Evolutionary conservation across 2,888 invertebrate genomes (phyloP).

Genomic region (Didymodactylos carnosus): DNA sequence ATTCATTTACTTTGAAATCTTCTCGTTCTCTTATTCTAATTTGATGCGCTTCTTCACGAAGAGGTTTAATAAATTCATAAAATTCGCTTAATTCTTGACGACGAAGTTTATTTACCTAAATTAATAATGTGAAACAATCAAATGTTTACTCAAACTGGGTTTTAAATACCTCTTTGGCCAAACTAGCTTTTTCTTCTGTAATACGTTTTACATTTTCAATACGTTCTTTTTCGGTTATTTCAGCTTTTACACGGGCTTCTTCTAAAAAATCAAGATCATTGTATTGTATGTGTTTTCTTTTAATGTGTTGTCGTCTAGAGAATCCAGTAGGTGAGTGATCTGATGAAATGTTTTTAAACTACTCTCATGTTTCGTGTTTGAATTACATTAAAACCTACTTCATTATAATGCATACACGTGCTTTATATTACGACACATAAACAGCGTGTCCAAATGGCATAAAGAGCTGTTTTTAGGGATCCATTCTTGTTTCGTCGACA

Average conservation of each 20-base stretch:
- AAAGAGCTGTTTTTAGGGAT: no score
- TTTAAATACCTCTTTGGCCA: conserved; percentile 24
- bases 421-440: no score
- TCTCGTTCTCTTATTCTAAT: conserved; percentile 21
- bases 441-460: no score
- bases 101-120: conserved; percentile 25
- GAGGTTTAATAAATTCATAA: conserved; percentile 20
- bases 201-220: conserved; percentile 20
- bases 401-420: no score
- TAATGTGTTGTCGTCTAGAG: no score
- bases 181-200: conserved; percentile 20
- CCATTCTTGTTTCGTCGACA: no score
- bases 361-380: no score
- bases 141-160: neutral
- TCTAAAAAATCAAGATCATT: conserved; percentile 19
- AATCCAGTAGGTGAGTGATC: no score
- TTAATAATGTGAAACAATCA: neutral
- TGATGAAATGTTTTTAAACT: no score
- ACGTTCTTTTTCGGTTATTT: conserved; percentile 20
- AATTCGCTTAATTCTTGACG: conserved; percentile 25
- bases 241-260: conserved; percentile 19
- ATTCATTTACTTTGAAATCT: conserved; percentile 22
- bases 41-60: conserved; percentile 18
- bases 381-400: no score
- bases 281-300: no score